Conservation (phyloP, 2,888 invertebrate species). For the Stomorhina lunata region DNA sequence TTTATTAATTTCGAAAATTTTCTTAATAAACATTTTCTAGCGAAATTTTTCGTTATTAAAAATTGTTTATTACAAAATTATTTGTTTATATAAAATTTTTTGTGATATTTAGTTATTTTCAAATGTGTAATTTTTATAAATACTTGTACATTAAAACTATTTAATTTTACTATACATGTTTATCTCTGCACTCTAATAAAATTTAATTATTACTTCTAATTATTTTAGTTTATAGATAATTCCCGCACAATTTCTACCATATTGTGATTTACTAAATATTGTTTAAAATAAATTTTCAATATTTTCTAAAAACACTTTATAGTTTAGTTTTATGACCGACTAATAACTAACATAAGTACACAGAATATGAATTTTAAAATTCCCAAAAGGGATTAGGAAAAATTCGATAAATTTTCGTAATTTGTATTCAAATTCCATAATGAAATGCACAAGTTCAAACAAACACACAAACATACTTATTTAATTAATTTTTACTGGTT, state of each 20-base stretch:
- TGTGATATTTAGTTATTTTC: too few species aligned
- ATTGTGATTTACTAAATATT: too few species aligned
- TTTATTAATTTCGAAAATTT: too few species aligned
- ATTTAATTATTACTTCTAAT: too few species aligned
- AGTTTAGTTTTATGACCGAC: background rate
- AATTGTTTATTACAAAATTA: too few species aligned
- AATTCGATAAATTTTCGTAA: constrained; percentile 24
- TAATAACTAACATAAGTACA: background rate
- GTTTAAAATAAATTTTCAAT: background rate
- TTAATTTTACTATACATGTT: too few species aligned
- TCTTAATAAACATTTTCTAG: too few species aligned
- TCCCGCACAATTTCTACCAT: background rate
- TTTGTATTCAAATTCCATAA: background rate
- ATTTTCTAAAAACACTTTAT: constrained; percentile 9
- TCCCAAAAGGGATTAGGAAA: background rate
- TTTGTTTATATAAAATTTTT: too few species aligned
- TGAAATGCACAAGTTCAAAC: constrained; percentile 28
- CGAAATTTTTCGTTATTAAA: too few species aligned
- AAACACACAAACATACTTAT: constrained; percentile 31
- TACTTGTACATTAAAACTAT: too few species aligned
- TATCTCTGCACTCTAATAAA: too few species aligned
- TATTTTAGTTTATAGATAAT: background rate
- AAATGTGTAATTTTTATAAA: too few species aligned
- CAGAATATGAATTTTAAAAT: background rate
- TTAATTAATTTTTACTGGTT: constrained; percentile 52